Base-by-base conservation (phyloP, 2,888 invertebrate genomes). In the Papilio elwesi region DNA sequence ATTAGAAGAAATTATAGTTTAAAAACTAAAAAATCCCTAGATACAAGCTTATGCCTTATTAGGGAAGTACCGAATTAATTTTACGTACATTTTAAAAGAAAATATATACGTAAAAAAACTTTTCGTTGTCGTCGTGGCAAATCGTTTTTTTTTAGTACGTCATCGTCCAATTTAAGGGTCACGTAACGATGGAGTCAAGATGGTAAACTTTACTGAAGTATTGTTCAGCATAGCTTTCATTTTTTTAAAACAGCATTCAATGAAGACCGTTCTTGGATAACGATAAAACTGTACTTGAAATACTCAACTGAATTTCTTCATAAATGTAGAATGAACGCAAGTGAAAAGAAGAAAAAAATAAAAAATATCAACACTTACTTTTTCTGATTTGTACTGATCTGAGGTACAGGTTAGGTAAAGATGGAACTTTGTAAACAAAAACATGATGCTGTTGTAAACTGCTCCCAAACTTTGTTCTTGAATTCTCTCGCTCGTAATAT, bases 401-500 rank as follows among this genome's bases (percentile, higher is more conserved):
- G 26, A n/a, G n/a, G 57, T 36, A 57, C 13, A 36, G 13, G 6
- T 57, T 43, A 43, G 43, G 59, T 38, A n/a, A 59, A 59, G 38
- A 36, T 59, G 7, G n/a, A n/a, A 15, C 10, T 38, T 38, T 43
- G 6, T 57, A 57, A 57, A 57, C 59, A 43, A 43, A 57, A 62
- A 43, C 59, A 13, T 43, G 15, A 43, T 11, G 43, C 59, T 38
- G 59, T 59, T 59, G 59, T 62, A 62, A 62, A 62, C 59, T 62
- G 59, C 59, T 62, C 15, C 38, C 36, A 66, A 52, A 51, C n/a
- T 66, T 66, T 66, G 49, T 52, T 66, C 26, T 66, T 15, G 59
- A 62, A 43, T 62, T 57, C 10, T 43, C 59, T 43, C 59, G 38
- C 43, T 43, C 65, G 26, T 66, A 49, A 48, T 51, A 66, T 66